Conservation (phyloP, 2,797 vertebrate genomes). For the Eulemur rubriventer region DNA sequence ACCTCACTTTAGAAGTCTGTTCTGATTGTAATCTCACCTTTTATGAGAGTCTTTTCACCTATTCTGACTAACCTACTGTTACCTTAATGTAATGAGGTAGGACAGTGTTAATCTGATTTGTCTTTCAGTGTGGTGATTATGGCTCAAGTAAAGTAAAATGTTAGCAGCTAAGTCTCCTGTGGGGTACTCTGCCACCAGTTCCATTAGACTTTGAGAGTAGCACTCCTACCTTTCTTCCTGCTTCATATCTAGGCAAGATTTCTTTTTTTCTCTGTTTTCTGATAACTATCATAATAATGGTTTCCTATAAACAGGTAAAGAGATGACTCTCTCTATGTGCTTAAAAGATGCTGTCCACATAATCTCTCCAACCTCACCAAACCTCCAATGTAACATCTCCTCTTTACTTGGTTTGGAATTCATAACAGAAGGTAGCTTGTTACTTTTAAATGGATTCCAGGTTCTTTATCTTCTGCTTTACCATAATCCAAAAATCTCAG, state of each 20-base stretch:
- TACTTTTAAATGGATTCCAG: background rate
- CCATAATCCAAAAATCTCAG: background rate
- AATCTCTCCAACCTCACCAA: background rate
- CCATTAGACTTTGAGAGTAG: background rate
- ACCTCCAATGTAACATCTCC: background rate
- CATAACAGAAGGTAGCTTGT: background rate
- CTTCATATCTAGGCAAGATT: background rate
- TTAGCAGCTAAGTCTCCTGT: background rate
- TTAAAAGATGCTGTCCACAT: background rate
- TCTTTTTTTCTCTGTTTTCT: background rate
- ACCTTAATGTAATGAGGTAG: background rate
- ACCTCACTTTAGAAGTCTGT: background rate
- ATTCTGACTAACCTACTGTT: background rate
- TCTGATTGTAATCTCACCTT: background rate
- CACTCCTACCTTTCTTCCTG: background rate
- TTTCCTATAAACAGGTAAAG: background rate
- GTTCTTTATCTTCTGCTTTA: slow-evolving; percentile 13
- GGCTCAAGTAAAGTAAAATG: background rate
- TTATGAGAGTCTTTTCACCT: background rate
- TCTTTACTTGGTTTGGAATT: slow-evolving; percentile 3
- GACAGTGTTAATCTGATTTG: background rate
- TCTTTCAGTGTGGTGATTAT: background rate
- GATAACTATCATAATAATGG: background rate
- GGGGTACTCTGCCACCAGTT: background rate
- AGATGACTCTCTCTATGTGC: background rate